Evolutionary conservation across 2,113 vertebrate species (phyloP).

Genomic region (Catharus fuscescens): DNA sequence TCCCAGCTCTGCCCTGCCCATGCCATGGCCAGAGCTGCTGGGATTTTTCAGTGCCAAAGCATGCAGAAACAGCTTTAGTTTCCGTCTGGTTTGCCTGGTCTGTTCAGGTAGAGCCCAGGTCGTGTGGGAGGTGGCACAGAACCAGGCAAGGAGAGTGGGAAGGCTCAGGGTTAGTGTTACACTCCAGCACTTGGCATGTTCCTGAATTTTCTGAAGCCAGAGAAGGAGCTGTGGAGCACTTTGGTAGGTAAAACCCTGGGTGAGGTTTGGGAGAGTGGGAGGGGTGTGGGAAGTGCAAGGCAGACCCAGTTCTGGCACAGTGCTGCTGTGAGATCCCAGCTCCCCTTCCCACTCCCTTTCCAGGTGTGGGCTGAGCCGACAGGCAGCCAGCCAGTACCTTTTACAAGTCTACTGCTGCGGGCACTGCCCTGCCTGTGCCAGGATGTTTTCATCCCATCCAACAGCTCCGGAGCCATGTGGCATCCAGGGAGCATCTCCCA

Average conservation of each 20-base stretch:
- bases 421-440: not conserved
- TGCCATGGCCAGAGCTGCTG: not conserved
- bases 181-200: not conserved
- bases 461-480: rapidly evolving
- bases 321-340: not conserved
- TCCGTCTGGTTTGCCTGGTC: not conserved
- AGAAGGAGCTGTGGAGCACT: not conserved
- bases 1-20: not conserved
- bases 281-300: not conserved
- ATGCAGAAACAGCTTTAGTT: not conserved
- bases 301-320: not conserved
- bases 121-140: not conserved
- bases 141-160: not conserved
- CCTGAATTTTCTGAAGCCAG: not conserved
- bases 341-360: not conserved
- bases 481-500: not conserved
- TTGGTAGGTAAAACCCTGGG: not conserved
- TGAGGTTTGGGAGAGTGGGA: not conserved
- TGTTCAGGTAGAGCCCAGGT: not conserved
- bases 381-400: too few species aligned
- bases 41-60: not conserved
- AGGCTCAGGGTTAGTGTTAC: not conserved
- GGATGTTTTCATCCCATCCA: not conserved
- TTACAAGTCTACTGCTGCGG: too few species aligned
- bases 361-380: not conserved